Conservation (phyloP, 2,888 invertebrate genomes). For the Nephrotoma appendiculata region DNA sequence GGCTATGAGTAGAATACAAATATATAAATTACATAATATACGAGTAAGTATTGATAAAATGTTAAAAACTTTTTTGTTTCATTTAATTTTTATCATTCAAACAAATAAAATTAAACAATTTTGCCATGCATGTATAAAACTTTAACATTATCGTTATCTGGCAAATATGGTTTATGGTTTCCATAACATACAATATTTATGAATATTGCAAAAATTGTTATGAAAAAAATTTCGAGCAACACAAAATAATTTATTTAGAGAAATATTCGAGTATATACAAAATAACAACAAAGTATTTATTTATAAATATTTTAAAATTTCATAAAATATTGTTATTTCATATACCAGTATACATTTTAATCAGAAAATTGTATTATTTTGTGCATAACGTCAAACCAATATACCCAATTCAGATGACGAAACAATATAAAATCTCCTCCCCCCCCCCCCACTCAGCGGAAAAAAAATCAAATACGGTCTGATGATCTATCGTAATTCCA, state of each 20-base stretch:
- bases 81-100: background rate
- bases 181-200: background rate
- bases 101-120: background rate
- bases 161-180: background rate
- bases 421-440: background rate
- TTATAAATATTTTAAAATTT: too few relatives aligned
- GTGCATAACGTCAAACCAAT: background rate
- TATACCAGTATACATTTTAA: background rate
- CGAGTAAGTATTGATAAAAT: background rate
- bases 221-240: background rate
- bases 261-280: background rate
- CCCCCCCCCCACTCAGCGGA: background rate
- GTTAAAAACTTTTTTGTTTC: background rate
- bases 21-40: background rate
- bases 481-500: background rate
- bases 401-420: background rate
- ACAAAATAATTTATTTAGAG: background rate
- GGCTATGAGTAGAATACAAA: background rate
- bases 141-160: background rate
- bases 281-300: background rate
- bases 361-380: background rate
- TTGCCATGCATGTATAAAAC: background rate
- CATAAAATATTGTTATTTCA: too few relatives aligned
- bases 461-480: background rate
- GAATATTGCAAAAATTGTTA: background rate